Evolutionary conservation across 53 echinoderm and acorn worm species (phyloP), one percentile per base, ranked within the genome.

Genomic region (Echinometra lucunter): DNA sequence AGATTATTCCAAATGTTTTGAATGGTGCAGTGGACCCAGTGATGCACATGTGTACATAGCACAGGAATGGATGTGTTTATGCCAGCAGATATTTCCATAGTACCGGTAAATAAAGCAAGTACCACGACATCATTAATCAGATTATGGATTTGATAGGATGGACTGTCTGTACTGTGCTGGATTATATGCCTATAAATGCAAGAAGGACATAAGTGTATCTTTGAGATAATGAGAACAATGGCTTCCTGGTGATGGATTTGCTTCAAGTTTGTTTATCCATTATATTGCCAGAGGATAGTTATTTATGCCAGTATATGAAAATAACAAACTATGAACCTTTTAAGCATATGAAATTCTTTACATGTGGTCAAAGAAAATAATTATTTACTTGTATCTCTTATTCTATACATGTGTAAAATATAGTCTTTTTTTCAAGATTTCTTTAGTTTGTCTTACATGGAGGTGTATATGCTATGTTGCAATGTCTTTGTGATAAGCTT

Each of bases 101-200:
- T n/a, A n/a, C n/a, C n/a, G n/a, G n/a, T 85, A 85, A 85, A 85
- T 85, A 85, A 30, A 85, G 85, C 85, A 47, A 83, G 85, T 27
- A 49, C 85, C n/a, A 47, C 5, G n/a, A n/a, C 85, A 49, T 49
- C 85, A 85, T 28, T 85, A 85, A 78, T 78, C 85, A n/a, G 85
- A 38, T 10, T 85, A 12, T 85, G n/a, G 30, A 85, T 85, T 47
- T 27, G 21, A 28, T 85, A 49, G 47, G 30, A 85, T 49, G 25
- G 30, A 85, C 4, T 81, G 42, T 81, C 81, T 81, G 40, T 49
- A 85, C 18, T 44, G 19, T 40, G 44, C 42, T 40, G 44, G 10
- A 27, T 27, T 78, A 78, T 6, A 42, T 78, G 28, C 19, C 78
- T 78, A 1, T 1, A n/a, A 85, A 49, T 80, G 44, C 49, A 27